Base-by-base conservation (phyloP, 2,113 vertebrate species). In the Sceloporus tristichus region DNA sequence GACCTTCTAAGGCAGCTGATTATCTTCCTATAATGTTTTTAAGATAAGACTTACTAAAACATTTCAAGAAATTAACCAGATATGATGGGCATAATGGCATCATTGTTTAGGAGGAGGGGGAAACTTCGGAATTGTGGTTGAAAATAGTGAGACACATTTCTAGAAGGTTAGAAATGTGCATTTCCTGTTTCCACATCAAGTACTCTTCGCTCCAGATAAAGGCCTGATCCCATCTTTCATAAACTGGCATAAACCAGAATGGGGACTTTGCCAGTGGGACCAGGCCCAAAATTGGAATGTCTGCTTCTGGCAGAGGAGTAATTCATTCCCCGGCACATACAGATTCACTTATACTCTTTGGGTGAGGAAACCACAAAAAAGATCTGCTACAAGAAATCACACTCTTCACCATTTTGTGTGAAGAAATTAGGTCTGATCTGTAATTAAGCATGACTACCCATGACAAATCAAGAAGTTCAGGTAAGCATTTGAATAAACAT, bases 1-100 rank as follows among this genome's bases (percentile, higher is more conserved):
- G 97, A 98, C 97, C 97, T 98, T 97, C 97, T 97, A 97, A 97
- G 96, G 96, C 97, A 97, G 97, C 96, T 95, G 97, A 97, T 97
- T 97, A 97, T 97, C 96, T 96, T 96, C 96, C 95, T 97, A 95
- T 94, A 97, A 96, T 94, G 96, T 96, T 96, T 84, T 95, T 96
- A 96, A 97, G 97, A 97, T 94, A 97, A 48, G 96, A 96, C 96
- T 96, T 95, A 97, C 95, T 96, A 94, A 96, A 97, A 97, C 96
- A 96, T 96, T 97, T 97, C 95, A 94, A 95, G 97, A 96, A 48
- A 95, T 95, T 84, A 95, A 97, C 97, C 94, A 92, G 96, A 97
- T 96, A 88, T 7, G 93, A 95, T 95, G 95, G 92, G 81, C 84
- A 96, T 96, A 97, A 97, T 95, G 93, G 95, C 94, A 96, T 95